Evolutionary conservation across 2,113 vertebrate genomes (phyloP).

Genomic region (Propithecus coquereli): DNA sequence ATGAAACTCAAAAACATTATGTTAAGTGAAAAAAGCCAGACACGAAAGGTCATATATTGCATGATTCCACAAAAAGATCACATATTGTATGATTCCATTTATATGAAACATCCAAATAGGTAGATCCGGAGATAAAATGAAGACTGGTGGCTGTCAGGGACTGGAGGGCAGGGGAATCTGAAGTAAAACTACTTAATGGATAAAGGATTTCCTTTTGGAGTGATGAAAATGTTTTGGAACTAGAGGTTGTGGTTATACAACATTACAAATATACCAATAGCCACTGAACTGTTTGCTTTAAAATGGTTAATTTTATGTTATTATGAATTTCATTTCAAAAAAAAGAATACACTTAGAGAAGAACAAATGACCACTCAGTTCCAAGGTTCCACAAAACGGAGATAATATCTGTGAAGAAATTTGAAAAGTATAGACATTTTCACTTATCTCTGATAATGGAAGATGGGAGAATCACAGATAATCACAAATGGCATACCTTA

Average conservation of each 20-base stretch:
- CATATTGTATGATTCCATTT: neutral
- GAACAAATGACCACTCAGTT: neutral
- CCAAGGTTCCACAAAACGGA: conserved; percentile 26
- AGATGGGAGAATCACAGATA: conserved; percentile 27
- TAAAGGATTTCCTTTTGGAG: neutral
- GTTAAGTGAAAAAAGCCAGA: neutral
- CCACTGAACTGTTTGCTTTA: neutral
- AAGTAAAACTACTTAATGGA: neutral
- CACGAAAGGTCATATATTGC: neutral
- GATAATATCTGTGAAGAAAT: neutral
- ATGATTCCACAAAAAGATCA: neutral
- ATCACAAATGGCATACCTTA: neutral
- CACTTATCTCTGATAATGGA: conserved; percentile 1
- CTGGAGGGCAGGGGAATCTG: neutral
- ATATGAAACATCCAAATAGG: neutral
- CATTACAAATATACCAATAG: neutral
- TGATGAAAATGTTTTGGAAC: neutral
- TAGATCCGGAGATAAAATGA: neutral
- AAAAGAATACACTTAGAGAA: neutral
- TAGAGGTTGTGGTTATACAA: neutral
- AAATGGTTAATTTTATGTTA: conserved; percentile 16
- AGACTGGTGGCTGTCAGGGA: neutral
- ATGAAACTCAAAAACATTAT: neutral
- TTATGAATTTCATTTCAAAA: neutral
- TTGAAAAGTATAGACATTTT: neutral